These are phyloP conservation scores for Lycaena phlaeas DNA, from an alignment of 2,888 invertebrate genomes.

Conservation along the genomic window DNA sequence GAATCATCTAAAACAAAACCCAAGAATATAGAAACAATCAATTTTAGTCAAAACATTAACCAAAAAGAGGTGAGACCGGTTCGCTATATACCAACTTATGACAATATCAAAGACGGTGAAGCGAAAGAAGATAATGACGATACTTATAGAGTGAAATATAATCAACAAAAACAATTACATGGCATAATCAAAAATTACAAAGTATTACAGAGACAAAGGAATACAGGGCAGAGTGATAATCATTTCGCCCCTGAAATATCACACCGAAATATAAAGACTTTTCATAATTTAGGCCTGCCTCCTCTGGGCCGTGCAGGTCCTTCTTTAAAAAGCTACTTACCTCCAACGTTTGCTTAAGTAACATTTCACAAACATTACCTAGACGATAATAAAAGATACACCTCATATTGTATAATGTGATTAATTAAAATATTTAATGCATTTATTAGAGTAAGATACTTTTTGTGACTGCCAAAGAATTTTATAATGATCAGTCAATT, in stretches of 20 bases:
- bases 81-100: slow-evolving; percentile 29
- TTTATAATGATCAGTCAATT: slow-evolving; percentile 2
- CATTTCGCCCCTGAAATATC: slow-evolving; percentile 31
- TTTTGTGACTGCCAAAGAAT: background rate
- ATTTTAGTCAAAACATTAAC: slow-evolving; percentile 25
- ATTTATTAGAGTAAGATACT: slow-evolving; percentile 42
- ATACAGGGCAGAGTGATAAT: slow-evolving; percentile 30
- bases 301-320: slow-evolving; percentile 62
- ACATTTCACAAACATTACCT: slow-evolving; percentile 24
- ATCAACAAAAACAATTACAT: slow-evolving; percentile 43
- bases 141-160: slow-evolving; percentile 29
- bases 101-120: slow-evolving; percentile 24
- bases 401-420: slow-evolving; percentile 18
- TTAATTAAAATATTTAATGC: slow-evolving; percentile 27
- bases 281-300: slow-evolving; percentile 38
- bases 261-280: slow-evolving; percentile 37
- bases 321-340: slow-evolving; percentile 53
- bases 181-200: slow-evolving; percentile 62
- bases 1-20: slow-evolving; percentile 49
- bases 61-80: slow-evolving; percentile 30
- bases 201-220: slow-evolving; percentile 49
- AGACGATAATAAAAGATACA: no score
- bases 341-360: slow-evolving; percentile 47
- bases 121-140: slow-evolving; percentile 23
- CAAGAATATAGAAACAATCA: slow-evolving; percentile 27